Conservation (phyloP, 2,888 invertebrate species). For the Cosmopolites sordidus region DNA sequence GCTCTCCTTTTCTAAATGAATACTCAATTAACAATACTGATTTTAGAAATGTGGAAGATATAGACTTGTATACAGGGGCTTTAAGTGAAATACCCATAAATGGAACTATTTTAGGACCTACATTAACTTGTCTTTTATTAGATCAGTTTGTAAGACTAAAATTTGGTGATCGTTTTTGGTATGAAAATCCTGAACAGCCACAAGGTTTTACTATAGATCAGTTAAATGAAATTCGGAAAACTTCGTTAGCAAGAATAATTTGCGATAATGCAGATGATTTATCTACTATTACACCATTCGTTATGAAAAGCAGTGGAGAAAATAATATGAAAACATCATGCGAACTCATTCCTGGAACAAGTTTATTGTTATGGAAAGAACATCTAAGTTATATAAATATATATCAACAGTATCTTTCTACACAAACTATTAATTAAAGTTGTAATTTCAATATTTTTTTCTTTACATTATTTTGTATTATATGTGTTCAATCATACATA, state of each 20-base stretch:
- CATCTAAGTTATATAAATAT: neutral
- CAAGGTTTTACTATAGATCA: slow-evolving; percentile 72
- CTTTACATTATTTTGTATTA: too few relatives aligned
- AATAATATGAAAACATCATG: slow-evolving; percentile 62
- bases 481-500: too few relatives aligned
- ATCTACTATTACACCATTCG: slow-evolving; percentile 58
- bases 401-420: neutral
- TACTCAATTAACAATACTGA: slow-evolving; percentile 1
- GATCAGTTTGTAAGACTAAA: slow-evolving; percentile 82
- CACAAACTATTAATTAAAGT: too few relatives aligned
- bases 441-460: too few relatives aligned
- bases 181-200: slow-evolving; percentile 65
- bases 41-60: slow-evolving; percentile 67
- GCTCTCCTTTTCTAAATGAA: neutral
- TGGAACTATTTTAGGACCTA: slow-evolving; percentile 76
- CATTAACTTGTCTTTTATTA: slow-evolving; percentile 76
- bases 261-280: slow-evolving; percentile 73
- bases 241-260: slow-evolving; percentile 67
- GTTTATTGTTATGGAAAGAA: slow-evolving; percentile 37
- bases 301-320: slow-evolving; percentile 62
- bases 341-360: slow-evolving; percentile 55
- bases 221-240: slow-evolving; percentile 73
- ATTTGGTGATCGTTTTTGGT: slow-evolving; percentile 84
- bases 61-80: slow-evolving; percentile 86
- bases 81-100: slow-evolving; percentile 70